Percentiles rank a stretch among this genome's conserved stretches.
Conservation (phyloP, 2,797 vertebrate genomes). For the Rhinogobio ventralis region DNA sequence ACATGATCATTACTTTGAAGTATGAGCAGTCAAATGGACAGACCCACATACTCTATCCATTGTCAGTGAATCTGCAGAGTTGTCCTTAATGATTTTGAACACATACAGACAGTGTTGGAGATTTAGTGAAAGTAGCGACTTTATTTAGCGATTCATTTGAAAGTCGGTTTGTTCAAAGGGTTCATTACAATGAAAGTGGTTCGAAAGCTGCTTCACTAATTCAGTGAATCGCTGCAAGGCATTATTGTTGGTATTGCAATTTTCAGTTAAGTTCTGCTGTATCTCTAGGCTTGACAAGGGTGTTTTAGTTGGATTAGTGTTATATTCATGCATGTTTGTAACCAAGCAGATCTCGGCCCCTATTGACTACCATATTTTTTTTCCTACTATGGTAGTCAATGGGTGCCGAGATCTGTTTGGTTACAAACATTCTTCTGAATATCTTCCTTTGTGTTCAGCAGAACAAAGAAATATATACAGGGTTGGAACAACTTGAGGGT, state of each 20-base stretch:
- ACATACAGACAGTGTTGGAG: background rate
- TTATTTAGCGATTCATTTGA: background rate
- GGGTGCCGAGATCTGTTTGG: too few relatives aligned
- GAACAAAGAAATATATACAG: too few relatives aligned
- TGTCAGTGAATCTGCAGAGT: constrained; percentile 16
- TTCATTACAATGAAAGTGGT: background rate
- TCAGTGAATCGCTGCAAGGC: background rate
- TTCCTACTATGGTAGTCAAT: too few relatives aligned
- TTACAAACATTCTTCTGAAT: too few relatives aligned
- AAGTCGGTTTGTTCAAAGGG: background rate
- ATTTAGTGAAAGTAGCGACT: background rate
- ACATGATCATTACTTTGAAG: constrained; percentile 52
- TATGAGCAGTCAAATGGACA: constrained; percentile 50
- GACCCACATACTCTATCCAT: constrained; percentile 31
- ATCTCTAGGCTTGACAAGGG: background rate
- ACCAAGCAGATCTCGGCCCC: too few relatives aligned
- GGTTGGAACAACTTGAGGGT: too few relatives aligned
- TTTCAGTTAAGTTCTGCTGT: background rate
- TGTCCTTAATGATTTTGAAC: constrained; percentile 22
- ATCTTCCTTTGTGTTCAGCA: too few relatives aligned
- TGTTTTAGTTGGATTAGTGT: background rate
- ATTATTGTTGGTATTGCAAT: background rate
- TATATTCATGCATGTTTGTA: background rate
- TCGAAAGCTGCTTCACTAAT: background rate
- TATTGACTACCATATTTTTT: too few relatives aligned